Base-by-base conservation (phyloP, 1,140 invertebrate genomes). In the Chelonus insularis region DNA sequence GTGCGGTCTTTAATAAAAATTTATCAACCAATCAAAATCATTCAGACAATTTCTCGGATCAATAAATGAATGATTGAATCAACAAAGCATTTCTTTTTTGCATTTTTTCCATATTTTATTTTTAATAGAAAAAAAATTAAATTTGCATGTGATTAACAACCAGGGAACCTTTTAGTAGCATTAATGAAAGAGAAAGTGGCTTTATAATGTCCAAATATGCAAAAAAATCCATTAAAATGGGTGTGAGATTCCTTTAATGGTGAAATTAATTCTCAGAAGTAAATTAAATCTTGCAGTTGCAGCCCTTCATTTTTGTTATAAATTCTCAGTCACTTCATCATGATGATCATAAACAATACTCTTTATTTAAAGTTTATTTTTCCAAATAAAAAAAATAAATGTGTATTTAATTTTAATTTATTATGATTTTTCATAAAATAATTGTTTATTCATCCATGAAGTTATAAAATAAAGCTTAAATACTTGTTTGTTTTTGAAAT, bases 221-320 rank as follows among this genome's bases (percentile, higher is more conserved):
- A 29, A 29, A 7, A 7, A 29, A 29, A 29, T 29, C 7, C 25
- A 32, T 18, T 36, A 37, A 18, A n/a, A 56, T 39, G 39, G 39
- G 54, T 56, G 54, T 32, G 54, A 36, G 54, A 41, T 43, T 32
- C 54, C 8, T 16, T 41, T 25, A 18, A 56, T n/a, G 32, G 34
- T 25, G 34, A 20, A 21, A 16, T 18, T 8, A 12, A 8, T 56
- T 56, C 54, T 23, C 11, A 56, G 54, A 56, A 56, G 16, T 39
- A 12, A 43, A 37, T 41, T 21, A 12, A 18, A 56, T 8, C 2
- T 11, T 8, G 34, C 12, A 14, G 54, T 21, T 2, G 9, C 7
- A 1, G 12, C 20, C 34, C 52, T 56, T n/a, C n/a, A n/a, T n/a
- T n/a, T n/a, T n/a, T n/a, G n/a, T n/a, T n/a, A n/a, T n/a, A n/a